phyloP scores from a whole-genome alignment of 2,888 invertebrate genomes.

The Nephrotoma appendiculata region DNA sequence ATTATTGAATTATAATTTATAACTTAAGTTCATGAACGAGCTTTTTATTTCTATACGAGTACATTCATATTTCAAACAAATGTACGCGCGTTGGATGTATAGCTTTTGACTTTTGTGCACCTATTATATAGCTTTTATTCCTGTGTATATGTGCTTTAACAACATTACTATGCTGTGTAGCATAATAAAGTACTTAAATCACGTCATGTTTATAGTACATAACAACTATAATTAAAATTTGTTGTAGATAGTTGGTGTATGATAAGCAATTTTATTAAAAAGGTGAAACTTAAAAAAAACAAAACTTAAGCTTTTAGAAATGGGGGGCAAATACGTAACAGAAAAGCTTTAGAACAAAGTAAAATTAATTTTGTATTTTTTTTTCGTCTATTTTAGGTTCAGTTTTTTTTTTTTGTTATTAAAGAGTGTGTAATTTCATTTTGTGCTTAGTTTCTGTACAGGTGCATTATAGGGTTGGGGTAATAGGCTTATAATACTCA shows the following conservation, averaged over 20 bases:
- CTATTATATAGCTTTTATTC: not conserved
- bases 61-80: not conserved
- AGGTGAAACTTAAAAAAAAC: not conserved
- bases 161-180: not conserved
- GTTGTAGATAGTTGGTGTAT: not conserved
- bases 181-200: not conserved
- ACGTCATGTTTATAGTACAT: not conserved
- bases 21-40: not conserved
- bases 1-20: not conserved
- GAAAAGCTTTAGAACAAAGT: not conserved
- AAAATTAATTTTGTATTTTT: not conserved
- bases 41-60: not conserved
- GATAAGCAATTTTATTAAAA: not conserved
- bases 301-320: not conserved
- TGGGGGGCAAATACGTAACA: not conserved
- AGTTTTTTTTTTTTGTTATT: not conserved
- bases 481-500: not conserved
- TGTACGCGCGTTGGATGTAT: not conserved
- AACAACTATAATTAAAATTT: not conserved
- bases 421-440: not conserved
- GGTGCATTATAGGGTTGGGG: not conserved
- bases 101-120: not conserved
- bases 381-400: not conserved
- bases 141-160: not conserved
- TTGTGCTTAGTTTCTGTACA: not conserved